Conservation (phyloP, 1,140 invertebrate species). For the Saccostrea cuccullata region DNA sequence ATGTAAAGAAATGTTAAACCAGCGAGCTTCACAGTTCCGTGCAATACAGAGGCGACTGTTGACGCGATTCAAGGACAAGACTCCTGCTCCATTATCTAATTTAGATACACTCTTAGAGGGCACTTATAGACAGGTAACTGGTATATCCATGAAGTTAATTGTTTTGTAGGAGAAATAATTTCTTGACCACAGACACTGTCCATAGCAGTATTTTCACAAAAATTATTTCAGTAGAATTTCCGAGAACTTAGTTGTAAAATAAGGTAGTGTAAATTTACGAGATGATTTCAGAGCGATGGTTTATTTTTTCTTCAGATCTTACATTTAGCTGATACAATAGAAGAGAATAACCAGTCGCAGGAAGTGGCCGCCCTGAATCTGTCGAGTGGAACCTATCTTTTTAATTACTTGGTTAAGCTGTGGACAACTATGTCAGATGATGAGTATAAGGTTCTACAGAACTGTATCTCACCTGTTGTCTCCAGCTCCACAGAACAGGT, state of each 20-base stretch:
- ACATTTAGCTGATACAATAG: slow-evolving; percentile 74
- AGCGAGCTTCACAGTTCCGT: slow-evolving; percentile 85
- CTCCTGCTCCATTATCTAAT: slow-evolving; percentile 85
- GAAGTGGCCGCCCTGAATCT: slow-evolving; percentile 74
- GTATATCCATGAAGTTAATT: too few relatives aligned
- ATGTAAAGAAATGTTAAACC: slow-evolving; percentile 82
- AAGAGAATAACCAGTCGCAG: slow-evolving; percentile 74
- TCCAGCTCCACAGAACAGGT: slow-evolving; percentile 76
- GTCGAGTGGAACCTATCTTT: slow-evolving; percentile 75
- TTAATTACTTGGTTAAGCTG: slow-evolving; percentile 77
- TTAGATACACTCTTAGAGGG: slow-evolving; percentile 86
- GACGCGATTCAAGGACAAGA: slow-evolving; percentile 87
- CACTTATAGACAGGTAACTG: slow-evolving; percentile 83
- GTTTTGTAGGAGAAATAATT: too few relatives aligned
- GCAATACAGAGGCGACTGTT: slow-evolving; percentile 86
- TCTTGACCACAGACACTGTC: too few relatives aligned
- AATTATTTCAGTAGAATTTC: too few relatives aligned
- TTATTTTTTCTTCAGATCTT: slow-evolving; percentile 76
- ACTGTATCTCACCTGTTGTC: slow-evolving; percentile 75
- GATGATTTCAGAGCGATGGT: too few relatives aligned
- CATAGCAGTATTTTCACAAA: too few relatives aligned
- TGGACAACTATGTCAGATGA: slow-evolving; percentile 75
- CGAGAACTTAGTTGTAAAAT: too few relatives aligned
- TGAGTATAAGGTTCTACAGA: slow-evolving; percentile 74
- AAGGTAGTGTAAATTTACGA: too few relatives aligned